Evolutionary conservation across 2,113 vertebrate genomes (phyloP).

Genomic region (Coturnix japonica): DNA sequence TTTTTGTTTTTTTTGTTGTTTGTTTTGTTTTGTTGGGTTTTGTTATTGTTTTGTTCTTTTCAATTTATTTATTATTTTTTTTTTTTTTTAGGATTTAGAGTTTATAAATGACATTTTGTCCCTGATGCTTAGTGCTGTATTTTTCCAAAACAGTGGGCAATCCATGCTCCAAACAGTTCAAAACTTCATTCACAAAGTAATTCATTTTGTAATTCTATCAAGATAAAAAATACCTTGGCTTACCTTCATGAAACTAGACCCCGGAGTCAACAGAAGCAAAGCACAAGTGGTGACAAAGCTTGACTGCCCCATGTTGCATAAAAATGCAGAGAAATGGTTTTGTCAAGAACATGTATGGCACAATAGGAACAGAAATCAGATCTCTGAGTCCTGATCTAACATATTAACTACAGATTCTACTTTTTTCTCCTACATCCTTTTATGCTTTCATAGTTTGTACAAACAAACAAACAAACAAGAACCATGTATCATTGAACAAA

Average conservation of each 20-base stretch:
- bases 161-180: neutral
- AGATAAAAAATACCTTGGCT: constrained; percentile 57
- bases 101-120: constrained; percentile 15
- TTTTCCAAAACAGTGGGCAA: neutral
- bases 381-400: constrained; percentile 28
- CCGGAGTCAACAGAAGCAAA: constrained; percentile 29
- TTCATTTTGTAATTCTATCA: neutral
- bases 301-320: neutral
- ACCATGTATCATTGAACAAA: neutral
- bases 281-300: neutral
- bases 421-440: constrained; percentile 24
- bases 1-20: too few relatives aligned
- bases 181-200: constrained; percentile 10
- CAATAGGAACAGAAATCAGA: constrained; percentile 26
- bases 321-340: constrained; percentile 44
- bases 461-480: constrained; percentile 38
- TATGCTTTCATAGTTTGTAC: neutral
- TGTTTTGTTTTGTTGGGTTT: too few relatives aligned
- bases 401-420: constrained; percentile 27
- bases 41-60: neutral
- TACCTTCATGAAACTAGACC: constrained; percentile 15
- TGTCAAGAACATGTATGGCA: constrained; percentile 28
- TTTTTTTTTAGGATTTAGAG: neutral
- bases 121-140: neutral
- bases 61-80: neutral